phyloP scores from a whole-genome alignment of 2,888 invertebrate genomes.

The Andrena praecox region DNA sequence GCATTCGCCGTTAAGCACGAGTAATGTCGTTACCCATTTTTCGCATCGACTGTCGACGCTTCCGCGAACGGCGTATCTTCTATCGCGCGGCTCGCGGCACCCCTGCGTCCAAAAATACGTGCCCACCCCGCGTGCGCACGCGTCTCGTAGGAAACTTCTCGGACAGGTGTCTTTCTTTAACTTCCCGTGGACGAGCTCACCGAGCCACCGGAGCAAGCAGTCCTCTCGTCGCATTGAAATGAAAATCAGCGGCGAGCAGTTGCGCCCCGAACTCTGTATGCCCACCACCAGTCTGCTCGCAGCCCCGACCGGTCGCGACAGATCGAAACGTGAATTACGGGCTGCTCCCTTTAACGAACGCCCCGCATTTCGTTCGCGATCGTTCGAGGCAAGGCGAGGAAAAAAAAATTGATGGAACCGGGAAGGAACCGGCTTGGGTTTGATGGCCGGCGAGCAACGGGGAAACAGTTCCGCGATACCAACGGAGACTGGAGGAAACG shows the following conservation, averaged over 20 bases:
- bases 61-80: constrained; percentile 4
- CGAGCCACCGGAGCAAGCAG: constrained; percentile 19
- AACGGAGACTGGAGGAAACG: not conserved
- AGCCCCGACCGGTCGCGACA: constrained; percentile 61
- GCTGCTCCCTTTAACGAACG: constrained; percentile 12
- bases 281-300: constrained; percentile 62
- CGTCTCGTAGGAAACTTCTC: constrained; percentile 17
- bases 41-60: constrained; percentile 43
- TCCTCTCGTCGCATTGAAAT: constrained; percentile 53
- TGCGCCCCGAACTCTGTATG: constrained; percentile 36
- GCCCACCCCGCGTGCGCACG: not conserved
- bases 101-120: too few species aligned
- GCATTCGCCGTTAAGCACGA: constrained; percentile 72
- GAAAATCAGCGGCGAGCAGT: constrained; percentile 64
- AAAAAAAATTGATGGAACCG: not conserved
- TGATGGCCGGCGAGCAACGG: not conserved
- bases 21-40: constrained; percentile 75
- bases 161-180: constrained; percentile 25
- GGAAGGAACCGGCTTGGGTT: constrained; percentile 14
- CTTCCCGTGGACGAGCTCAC: constrained; percentile 4
- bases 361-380: constrained; percentile 33
- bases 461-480: too few species aligned
- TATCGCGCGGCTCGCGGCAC: not conserved
- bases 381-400: not conserved
- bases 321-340: constrained; percentile 52